Conservation (phyloP, 1,140 invertebrate species). For the Nasonia longicornis region DNA sequence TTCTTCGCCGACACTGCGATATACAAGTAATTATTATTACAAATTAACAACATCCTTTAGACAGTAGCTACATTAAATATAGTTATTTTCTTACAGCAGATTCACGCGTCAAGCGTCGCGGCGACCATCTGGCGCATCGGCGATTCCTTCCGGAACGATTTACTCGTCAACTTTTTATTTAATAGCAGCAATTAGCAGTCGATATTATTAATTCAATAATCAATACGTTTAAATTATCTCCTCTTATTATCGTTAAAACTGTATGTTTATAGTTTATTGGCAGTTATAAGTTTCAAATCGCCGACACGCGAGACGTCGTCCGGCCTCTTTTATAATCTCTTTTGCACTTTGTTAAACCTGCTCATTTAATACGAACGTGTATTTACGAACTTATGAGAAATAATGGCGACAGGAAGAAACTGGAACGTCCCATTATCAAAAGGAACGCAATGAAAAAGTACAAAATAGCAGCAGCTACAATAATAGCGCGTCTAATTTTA, state of each 20-base stretch:
- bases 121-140: constrained; percentile 32
- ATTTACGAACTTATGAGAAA: constrained; percentile 23
- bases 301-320: constrained; percentile 34
- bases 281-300: constrained; percentile 32
- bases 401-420: constrained; percentile 41
- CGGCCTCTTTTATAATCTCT: constrained; percentile 36
- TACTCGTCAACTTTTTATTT: background rate
- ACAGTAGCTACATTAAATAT: constrained; percentile 50
- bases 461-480: constrained; percentile 33
- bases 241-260: constrained; percentile 1
- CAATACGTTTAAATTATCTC: constrained; percentile 17
- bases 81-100: constrained; percentile 45
- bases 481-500: constrained; percentile 12
- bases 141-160: constrained; percentile 29
- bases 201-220: constrained; percentile 20
- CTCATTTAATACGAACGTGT: constrained; percentile 36
- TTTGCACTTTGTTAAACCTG: constrained; percentile 40
- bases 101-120: constrained; percentile 43
- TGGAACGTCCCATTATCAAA: constrained; percentile 25
- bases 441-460: constrained; percentile 40
- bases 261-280: constrained; percentile 26
- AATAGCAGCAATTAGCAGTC: constrained; percentile 31
- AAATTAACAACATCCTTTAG: constrained; percentile 61
- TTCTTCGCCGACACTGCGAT: constrained; percentile 32
- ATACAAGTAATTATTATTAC: constrained; percentile 54